A percentile compares a stretch with the other conserved stretches of the same genome.
These are phyloP conservation scores for Netelia fuscicornis DNA, from an alignment of 2,888 invertebrate species.

Conservation along the genomic window DNA sequence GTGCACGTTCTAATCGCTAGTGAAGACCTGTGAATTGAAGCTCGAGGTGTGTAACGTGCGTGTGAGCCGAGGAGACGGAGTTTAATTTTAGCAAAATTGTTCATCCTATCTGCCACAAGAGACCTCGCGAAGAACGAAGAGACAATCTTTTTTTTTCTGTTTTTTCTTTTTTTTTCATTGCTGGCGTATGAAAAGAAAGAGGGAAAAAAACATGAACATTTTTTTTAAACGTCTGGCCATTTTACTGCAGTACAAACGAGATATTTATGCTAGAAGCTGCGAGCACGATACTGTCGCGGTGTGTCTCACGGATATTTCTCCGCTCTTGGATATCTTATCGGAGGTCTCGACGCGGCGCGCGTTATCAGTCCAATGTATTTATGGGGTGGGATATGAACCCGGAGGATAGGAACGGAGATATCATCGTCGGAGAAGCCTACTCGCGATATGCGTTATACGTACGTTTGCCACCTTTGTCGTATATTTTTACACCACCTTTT, in stretches of 20 bases:
- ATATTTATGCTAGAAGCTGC: conserved; percentile 49
- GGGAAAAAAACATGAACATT: conserved; percentile 22
- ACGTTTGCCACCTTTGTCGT: conserved; percentile 37
- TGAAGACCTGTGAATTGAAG: conserved; percentile 52
- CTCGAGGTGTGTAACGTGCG: conserved; percentile 17
- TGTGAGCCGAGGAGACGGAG: not conserved
- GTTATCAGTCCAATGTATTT: conserved; percentile 81
- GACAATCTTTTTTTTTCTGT: not conserved
- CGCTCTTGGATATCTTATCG: conserved; percentile 77
- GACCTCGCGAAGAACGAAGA: not conserved
- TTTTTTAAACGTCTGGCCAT: conserved; percentile 40
- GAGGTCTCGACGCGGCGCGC: conserved; percentile 70
- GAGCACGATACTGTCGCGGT: conserved; percentile 59
- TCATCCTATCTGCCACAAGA: conserved; percentile 3
- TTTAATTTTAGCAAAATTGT: conserved; percentile 35
- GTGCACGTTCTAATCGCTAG: conserved; percentile 49
- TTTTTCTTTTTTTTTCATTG: not conserved
- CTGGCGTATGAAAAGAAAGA: not conserved
- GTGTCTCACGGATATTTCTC: conserved; percentile 57
- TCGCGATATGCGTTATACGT: conserved; percentile 54
- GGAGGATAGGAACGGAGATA: conserved; percentile 64
- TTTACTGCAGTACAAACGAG: conserved; percentile 54
- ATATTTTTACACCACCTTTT: not conserved
- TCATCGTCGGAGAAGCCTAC: conserved; percentile 50
- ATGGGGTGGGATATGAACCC: conserved; percentile 79